Evolutionary conservation across 2,888 invertebrate species (phyloP), one percentile per base, ranked within the genome.

Genomic region (Eupsilia transversa): DNA sequence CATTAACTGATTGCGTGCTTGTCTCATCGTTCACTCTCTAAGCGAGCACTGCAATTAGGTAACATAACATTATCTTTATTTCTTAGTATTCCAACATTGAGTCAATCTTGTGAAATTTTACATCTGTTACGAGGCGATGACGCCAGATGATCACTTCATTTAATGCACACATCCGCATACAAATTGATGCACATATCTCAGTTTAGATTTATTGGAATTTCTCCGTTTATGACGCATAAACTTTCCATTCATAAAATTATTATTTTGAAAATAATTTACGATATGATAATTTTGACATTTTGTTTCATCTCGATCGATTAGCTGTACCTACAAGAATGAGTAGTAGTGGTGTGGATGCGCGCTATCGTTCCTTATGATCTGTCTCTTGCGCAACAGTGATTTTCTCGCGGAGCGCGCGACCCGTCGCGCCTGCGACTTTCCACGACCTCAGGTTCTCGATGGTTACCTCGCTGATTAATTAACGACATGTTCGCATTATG

Each of bases 11-110:
- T 92, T 90, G 92, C 92, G 89, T 92, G 91, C 83, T 78, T 84
- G 68, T 75, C 78, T 82, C 72, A 67, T 84, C 83, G 69, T 80
- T 86, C 87, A 89, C 91, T 92, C 92, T 92, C 90, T 88, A 89
- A 85, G 80, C 86, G 82, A 89, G 80, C 87, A 78, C 77, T 79
- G 88, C 89, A 92, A 93, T 92, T 92, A 92, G 89, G 89, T 91
- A 93, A 93, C 91, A 89, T 89, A 91, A 89, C 88, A 89, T 91
- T 91, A 91, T 91, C 89, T 90, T 78, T 89, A 87, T 88, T 89
- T 88, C 85, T 88, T 74, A 83, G 87, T 89, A 90, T 91, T 89
- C 87, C 89, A 89, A 88, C 87, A 90, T 85, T 84, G 83, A 84
- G 77, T 79, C 82, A 75, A 85, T 81, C 82, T 92, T 92, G 89